These are phyloP conservation scores for Talpa occidentalis DNA, from an alignment of 2,113 vertebrate genomes.

Conservation along the genomic window DNA sequence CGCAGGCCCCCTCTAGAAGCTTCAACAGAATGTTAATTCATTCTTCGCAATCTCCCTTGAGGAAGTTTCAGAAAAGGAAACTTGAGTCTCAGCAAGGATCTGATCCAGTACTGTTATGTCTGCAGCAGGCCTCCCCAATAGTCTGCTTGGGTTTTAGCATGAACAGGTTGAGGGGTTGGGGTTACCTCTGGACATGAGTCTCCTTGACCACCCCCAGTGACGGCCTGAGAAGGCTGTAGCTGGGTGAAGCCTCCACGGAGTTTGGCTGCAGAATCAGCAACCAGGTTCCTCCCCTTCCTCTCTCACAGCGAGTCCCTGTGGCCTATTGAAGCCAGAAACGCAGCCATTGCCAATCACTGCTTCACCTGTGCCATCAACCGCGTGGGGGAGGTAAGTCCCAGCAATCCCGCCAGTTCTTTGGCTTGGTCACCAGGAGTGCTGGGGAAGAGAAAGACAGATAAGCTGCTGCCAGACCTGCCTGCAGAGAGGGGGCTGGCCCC, in stretches of 20 bases:
- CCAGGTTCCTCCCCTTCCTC: neutral
- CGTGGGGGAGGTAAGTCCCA: constrained; percentile 92
- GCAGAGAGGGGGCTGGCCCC: neutral
- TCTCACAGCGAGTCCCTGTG: constrained; percentile 94
- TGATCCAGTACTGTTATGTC: neutral
- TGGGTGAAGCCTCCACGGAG: neutral
- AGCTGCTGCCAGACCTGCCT: neutral
- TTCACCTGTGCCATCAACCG: constrained; percentile 98
- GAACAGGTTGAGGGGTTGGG: neutral
- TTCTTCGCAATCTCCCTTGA: neutral
- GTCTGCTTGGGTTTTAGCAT: no score
- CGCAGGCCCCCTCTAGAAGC: neutral
- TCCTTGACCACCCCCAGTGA: neutral
- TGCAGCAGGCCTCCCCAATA: no score
- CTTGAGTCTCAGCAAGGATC: neutral
- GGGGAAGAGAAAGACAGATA: neutral
- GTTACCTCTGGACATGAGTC: no score
- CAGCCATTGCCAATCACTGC: constrained; percentile 97
- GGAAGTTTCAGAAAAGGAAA: neutral
- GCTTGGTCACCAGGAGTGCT: neutral
- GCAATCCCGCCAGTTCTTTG: no score
- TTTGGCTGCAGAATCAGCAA: neutral
- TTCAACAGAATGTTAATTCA: neutral
- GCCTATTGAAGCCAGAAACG: constrained; percentile 96
- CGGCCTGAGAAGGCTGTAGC: neutral